Evolutionary conservation across 2,113 vertebrate genomes (phyloP), one percentile per base, ranked within the genome.

Genomic region (Paratilapia polleni): DNA sequence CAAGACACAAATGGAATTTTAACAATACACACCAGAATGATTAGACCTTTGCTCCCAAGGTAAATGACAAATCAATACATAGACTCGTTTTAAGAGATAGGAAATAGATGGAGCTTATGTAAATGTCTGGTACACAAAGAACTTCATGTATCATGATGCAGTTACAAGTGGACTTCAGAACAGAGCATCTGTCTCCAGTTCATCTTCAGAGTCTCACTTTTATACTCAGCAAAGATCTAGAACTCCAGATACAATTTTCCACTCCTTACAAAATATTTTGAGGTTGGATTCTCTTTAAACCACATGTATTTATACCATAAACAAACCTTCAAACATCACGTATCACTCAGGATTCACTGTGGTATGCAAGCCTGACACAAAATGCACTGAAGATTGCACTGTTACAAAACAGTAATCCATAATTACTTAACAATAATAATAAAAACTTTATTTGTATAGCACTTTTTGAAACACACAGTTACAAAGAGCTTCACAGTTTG

Each of bases 21-120:
- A 81, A 75, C 28, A 54, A 66, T 38, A 22, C 28, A 64, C 54
- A 70, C 19, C 28, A 52, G 41, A 43, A 56, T 38, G 87, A 86
- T 88, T 77, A 24, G 80, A 93, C 88, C 87, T 90, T 91, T 90
- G 93, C 73, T 57, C 91, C 41, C 26, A 15, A 47, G 70, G 75
- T 78, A 87, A 89, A 86, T 76, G 61, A 60, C 74, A 88, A 36
- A 31, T 89, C 78, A 75, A 78, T 70, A 56, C 62, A 63, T 75
- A 83, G 59, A 38, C 75, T 12, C 54, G 26, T 75, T 81, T 75
- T 43, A 66, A 80, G 77, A 36, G 82, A 90, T 36, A 81, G 81
- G 58, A 70, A 86, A 88, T 24, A 87, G 8, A 5, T 14, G 19
- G 20, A 19, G 1, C 15, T 60, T 60, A 12, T 13, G 57, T 12